Conservation (phyloP, 2,113 vertebrate species). For the Phrynocephalus versicolor region DNA sequence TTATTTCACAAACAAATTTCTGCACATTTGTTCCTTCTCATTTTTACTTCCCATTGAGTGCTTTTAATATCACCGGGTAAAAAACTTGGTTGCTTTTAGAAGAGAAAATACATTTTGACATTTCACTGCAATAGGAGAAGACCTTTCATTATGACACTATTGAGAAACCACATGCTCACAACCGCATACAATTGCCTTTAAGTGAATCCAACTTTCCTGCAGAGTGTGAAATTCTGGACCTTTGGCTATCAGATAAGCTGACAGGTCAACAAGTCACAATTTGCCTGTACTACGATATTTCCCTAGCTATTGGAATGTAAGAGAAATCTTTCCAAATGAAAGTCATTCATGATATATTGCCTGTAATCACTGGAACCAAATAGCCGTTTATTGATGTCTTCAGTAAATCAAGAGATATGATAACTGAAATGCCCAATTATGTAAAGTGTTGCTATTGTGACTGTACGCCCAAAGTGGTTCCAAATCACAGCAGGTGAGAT, state of each 20-base stretch:
- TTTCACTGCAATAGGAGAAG: slow-evolving; percentile 11
- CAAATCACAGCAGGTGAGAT: not conserved
- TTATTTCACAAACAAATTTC: not conserved
- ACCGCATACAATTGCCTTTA: slow-evolving; percentile 1
- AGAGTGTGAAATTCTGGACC: slow-evolving; percentile 18
- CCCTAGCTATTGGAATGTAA: not conserved
- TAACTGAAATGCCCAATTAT: not conserved
- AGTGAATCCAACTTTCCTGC: not conserved
- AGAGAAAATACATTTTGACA: not conserved
- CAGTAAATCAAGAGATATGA: slow-evolving; percentile 5
- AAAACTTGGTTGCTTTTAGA: not conserved
- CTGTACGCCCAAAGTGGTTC: not conserved
- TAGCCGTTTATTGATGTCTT: not conserved
- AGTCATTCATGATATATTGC: slow-evolving; percentile 3
- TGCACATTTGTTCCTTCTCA: not conserved
- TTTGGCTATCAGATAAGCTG: slow-evolving; percentile 11
- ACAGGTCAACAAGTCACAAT: slow-evolving; percentile 21
- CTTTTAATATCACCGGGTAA: not conserved
- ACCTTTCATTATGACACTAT: slow-evolving; percentile 11
- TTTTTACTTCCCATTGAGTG: slow-evolving; percentile 16
- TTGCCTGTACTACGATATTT: not conserved
- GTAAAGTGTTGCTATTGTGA: not conserved
- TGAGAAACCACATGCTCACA: slow-evolving; percentile 27
- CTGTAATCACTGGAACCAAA: slow-evolving; percentile 38
- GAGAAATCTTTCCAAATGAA: slow-evolving; percentile 26